These are phyloP conservation scores for Atlantisia rogersi DNA, from an alignment of 2,113 vertebrate species.

Conservation along the genomic window DNA sequence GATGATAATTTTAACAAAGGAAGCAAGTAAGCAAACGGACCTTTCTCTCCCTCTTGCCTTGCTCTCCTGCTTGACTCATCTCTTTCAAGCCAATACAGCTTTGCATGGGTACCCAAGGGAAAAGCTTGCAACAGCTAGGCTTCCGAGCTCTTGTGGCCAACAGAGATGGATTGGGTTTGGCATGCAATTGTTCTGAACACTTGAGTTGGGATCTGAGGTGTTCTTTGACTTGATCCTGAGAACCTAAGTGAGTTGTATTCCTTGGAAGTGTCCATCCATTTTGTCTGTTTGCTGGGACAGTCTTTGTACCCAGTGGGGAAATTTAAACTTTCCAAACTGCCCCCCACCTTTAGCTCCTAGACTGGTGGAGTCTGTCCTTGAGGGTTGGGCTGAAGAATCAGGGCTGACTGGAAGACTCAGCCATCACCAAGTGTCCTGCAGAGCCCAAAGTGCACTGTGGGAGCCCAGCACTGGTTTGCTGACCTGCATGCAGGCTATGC, in stretches of 20 bases:
- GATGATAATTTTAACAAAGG: neutral
- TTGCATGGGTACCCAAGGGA: neutral
- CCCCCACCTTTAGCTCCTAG: neutral
- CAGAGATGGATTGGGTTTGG: neutral
- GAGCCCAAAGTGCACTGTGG: neutral
- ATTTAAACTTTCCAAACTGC: neutral
- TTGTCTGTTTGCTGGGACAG: neutral
- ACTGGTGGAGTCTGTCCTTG: neutral
- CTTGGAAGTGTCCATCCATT: neutral
- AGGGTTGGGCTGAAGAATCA: neutral
- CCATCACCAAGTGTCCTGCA: neutral
- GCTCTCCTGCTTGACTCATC: slow-evolving; percentile 33
- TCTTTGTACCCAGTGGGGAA: neutral
- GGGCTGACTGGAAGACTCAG: neutral
- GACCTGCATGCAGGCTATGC: neutral
- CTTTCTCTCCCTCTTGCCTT: slow-evolving; percentile 44
- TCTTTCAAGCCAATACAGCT: neutral
- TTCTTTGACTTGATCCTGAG: neutral
- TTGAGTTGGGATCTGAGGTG: neutral
- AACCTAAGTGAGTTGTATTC: neutral
- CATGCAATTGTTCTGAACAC: neutral
- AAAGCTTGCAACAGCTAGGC: neutral
- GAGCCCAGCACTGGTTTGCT: neutral
- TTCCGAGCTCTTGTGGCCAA: neutral
- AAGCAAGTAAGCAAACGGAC: neutral